Evolutionary conservation across 2,888 invertebrate species (phyloP), one percentile per base, ranked within the genome.

Genomic region (Morpho achilles): DNA sequence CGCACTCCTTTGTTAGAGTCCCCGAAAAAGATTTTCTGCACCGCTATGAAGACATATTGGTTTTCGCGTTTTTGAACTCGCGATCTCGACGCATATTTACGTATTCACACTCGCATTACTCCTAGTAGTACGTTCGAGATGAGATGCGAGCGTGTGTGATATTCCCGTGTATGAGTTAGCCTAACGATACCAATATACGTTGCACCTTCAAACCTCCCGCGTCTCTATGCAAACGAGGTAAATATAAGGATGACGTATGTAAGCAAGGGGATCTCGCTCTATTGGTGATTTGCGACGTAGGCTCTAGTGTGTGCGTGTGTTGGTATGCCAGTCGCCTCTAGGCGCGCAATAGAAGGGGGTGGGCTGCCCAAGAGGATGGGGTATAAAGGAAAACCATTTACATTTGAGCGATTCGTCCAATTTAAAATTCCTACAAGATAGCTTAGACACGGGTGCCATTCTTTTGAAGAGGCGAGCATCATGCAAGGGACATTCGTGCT

Each of bases 321-420:
- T 86, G 88, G 88, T 87, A 89, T 88, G 87, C 87, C 76, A 84
- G 84, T 86, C 87, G 88, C 86, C 87, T 88, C 87, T 87, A 88
- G 89, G 89, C 88, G 87, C 88, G 87, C 87, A 83, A 87, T 86
- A 87, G 87, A 84, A 76, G 86, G 84, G 87, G 87, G 85, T 83
- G 86, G 88, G 80, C 83, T 80, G 85, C 84, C 82, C 79, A 72
- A 80, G 87, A 86, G 88, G 89, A 87, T 88, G 89, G 88, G 88
- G 89, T 84, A 91, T 90, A 91, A 91, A 91, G 90, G 91, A 91
- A 91, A 91, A 90, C 91, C 91, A 91, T 91, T 91, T 91, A 91
- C 91, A 91, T 91, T 91, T 91, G 91, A 91, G 91, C 91, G 91
- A 91, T 91, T 91, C 91, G 91, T 91, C 91, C 91, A 91, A 91